These are phyloP conservation scores for Drosophila willistoni DNA, from an alignment of 1,140 invertebrate species.

Conservation along the genomic window DNA sequence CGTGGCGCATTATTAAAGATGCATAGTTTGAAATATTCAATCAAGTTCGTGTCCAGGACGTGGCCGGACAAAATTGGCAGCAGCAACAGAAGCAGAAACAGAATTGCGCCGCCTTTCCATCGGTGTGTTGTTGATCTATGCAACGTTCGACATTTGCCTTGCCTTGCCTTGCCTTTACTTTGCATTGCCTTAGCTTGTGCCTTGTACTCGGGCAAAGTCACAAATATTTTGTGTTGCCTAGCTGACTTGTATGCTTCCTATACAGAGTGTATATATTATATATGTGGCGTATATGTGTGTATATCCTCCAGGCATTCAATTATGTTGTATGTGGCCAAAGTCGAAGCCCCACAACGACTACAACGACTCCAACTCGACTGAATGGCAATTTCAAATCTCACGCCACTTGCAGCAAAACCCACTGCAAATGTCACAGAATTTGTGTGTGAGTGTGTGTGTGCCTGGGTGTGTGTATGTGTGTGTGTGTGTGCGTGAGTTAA, in stretches of 20 bases:
- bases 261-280: conserved; percentile 23
- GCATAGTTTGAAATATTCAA: conserved; percentile 80
- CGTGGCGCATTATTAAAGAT: conserved; percentile 77
- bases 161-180: too few species aligned
- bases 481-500: conserved; percentile 65
- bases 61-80: conserved; percentile 65
- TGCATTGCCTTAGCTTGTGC: conserved; percentile 28
- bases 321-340: conserved; percentile 68
- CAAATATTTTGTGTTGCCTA: conserved; percentile 69
- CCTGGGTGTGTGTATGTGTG: conserved; percentile 14
- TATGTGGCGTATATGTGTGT: conserved; percentile 27
- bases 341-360: conserved; percentile 52
- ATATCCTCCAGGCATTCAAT: conserved; percentile 77
- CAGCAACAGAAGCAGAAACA: neutral
- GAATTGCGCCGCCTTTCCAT: conserved; percentile 39
- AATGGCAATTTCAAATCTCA: conserved; percentile 20
- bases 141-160: conserved; percentile 61
- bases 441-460: neutral
- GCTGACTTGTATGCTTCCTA: neutral
- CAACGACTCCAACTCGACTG: neutral
- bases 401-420: conserved; percentile 5
- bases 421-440: conserved; percentile 51
- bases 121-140: conserved; percentile 79
- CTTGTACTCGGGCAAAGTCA: conserved; percentile 69
- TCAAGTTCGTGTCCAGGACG: conserved; percentile 59